Evolutionary conservation across 2,113 vertebrate species (phyloP).

Genomic region (Manacus vitellinus): DNA sequence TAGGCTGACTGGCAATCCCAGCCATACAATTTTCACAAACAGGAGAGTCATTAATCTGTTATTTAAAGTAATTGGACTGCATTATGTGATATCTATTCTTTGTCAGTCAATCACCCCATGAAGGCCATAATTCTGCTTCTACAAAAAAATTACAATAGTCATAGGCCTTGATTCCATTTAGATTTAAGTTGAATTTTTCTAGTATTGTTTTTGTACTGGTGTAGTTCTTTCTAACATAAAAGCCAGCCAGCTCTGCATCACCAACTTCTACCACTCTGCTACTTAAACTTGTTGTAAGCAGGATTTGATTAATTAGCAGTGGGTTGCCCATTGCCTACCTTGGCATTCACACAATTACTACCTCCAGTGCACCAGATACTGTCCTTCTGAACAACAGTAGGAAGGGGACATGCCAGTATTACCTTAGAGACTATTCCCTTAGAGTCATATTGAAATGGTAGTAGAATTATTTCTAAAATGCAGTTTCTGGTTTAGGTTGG

Average conservation of each 20-base stretch:
- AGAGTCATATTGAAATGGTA: background rate
- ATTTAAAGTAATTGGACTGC: slow-evolving; percentile 5
- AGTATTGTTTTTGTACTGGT: background rate
- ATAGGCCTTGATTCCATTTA: background rate
- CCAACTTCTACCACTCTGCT: background rate
- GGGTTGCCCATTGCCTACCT: background rate
- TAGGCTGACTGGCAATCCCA: slow-evolving; percentile 27
- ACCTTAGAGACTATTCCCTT: background rate
- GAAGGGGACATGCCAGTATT: background rate
- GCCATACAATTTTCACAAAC: background rate
- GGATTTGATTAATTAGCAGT: background rate
- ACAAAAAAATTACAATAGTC: background rate
- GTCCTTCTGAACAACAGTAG: background rate
- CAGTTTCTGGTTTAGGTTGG: background rate
- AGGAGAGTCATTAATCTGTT: slow-evolving; percentile 21
- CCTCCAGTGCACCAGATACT: background rate
- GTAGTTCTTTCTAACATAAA: background rate
- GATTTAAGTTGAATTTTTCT: background rate
- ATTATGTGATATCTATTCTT: background rate
- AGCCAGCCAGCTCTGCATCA: background rate
- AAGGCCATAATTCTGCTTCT: background rate
- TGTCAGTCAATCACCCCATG: background rate
- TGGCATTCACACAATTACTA: background rate
- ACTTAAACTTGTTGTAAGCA: background rate
- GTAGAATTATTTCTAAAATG: background rate